Evolutionary conservation across 2,888 invertebrate genomes (phyloP).

Genomic region (Philhelius pedissequus): DNA sequence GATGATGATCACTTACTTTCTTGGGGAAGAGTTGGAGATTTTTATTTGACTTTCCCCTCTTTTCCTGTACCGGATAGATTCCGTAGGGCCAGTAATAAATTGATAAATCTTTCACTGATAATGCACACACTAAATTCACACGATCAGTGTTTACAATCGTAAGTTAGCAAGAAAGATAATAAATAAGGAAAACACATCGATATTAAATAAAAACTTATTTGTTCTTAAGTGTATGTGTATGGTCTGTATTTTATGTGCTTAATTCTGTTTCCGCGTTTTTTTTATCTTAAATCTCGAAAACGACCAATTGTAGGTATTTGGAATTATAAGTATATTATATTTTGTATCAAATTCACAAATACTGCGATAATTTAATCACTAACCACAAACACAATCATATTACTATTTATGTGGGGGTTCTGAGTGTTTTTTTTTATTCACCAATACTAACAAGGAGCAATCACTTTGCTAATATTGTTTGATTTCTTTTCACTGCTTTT

Average conservation of each 20-base stretch:
- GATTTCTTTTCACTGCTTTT: slow-evolving; percentile 16
- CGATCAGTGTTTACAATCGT: slow-evolving; percentile 49
- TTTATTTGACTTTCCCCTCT: neutral
- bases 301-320: slow-evolving; percentile 44
- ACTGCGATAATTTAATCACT: slow-evolving; percentile 52
- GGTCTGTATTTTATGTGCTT: slow-evolving; percentile 6
- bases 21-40: slow-evolving; percentile 34
- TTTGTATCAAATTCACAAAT: slow-evolving; percentile 37
- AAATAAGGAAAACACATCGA: slow-evolving; percentile 10
- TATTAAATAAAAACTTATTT: slow-evolving; percentile 10
- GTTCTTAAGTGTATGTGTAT: neutral
- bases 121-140: slow-evolving; percentile 43
- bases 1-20: slow-evolving; percentile 51
- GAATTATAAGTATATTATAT: slow-evolving; percentile 29
- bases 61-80: slow-evolving; percentile 38
- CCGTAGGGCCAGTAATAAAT: neutral
- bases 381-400: neutral
- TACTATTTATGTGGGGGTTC: slow-evolving; percentile 20
- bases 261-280: slow-evolving; percentile 46
- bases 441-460: slow-evolving; percentile 54
- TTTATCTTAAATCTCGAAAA: slow-evolving; percentile 7
- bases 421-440: neutral
- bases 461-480: slow-evolving; percentile 53
- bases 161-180: neutral
- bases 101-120: slow-evolving; percentile 44